A percentile compares a stretch with the other conserved stretches of the same genome.
Conservation (phyloP, 1,140 invertebrate genomes). For the Bombus difficillimus region DNA sequence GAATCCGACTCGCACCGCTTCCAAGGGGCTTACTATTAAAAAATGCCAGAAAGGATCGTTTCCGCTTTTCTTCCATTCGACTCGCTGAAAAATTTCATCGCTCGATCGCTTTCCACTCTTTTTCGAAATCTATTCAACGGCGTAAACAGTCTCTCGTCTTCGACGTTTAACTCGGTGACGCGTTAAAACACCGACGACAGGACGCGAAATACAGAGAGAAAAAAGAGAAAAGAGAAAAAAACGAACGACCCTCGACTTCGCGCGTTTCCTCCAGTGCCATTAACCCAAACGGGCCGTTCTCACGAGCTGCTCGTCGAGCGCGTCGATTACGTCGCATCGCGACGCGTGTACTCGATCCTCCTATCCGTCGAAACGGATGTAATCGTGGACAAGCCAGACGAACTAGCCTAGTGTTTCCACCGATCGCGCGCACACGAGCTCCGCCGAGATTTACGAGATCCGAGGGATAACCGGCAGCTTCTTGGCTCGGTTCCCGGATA, state of each 20-base stretch:
- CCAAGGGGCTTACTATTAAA: neutral
- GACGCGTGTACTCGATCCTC: neutral
- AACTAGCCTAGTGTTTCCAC: neutral
- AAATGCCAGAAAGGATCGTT: neutral
- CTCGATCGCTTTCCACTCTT: neutral
- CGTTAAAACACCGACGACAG: neutral
- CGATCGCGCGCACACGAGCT: neutral
- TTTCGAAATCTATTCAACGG: neutral
- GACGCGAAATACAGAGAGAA: neutral
- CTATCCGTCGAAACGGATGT: neutral
- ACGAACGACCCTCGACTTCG: constrained; percentile 47
- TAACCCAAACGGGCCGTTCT: constrained; percentile 72
- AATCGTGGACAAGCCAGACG: constrained; percentile 10
- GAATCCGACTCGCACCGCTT: neutral
- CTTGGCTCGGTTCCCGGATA: constrained; percentile 41
- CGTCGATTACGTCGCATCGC: constrained; percentile 58
- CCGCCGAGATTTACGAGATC: constrained; percentile 27
- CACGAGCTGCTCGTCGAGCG: constrained; percentile 60
- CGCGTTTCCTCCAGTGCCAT: constrained; percentile 68
- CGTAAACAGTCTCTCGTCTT: neutral
- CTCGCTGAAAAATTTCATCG: neutral
- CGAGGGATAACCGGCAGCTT: constrained; percentile 25
- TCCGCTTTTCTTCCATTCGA: neutral
- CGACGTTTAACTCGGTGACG: neutral
- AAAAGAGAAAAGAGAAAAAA: neutral